Evolutionary conservation across 2,797 vertebrate species (phyloP).

Genomic region (Dryobates pubescens): DNA sequence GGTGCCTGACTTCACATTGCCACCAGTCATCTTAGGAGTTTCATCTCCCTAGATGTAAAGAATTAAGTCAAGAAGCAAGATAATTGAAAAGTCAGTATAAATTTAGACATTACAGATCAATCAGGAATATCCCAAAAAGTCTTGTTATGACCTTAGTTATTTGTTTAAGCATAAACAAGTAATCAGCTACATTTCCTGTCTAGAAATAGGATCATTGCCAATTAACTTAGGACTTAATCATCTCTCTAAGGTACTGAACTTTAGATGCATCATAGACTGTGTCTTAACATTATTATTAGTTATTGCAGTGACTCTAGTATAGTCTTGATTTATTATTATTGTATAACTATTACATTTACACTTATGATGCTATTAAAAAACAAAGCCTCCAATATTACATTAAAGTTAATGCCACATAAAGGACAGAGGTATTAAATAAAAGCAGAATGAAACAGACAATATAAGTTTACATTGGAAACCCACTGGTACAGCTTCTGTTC

Average conservation of each 20-base stretch:
- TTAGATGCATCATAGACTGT: slow-evolving; percentile 63
- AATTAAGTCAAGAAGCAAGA: slow-evolving; percentile 46
- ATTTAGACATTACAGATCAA: slow-evolving; percentile 72
- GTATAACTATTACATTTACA: slow-evolving; percentile 64
- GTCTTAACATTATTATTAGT: slow-evolving; percentile 72
- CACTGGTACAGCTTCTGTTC: slow-evolving; percentile 3
- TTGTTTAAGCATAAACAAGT: slow-evolving; percentile 75
- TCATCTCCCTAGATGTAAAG: neutral
- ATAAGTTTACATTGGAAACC: slow-evolving; percentile 30
- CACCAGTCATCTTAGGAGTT: neutral
- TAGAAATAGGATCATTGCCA: slow-evolving; percentile 76
- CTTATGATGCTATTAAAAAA: slow-evolving; percentile 49
- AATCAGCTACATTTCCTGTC: slow-evolving; percentile 73
- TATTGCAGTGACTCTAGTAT: slow-evolving; percentile 51
- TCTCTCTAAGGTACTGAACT: slow-evolving; percentile 80
- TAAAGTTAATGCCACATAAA: slow-evolving; percentile 57
- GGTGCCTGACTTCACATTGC: neutral
- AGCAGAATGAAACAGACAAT: slow-evolving; percentile 22
- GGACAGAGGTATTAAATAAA: slow-evolving; percentile 52
- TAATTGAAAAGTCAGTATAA: slow-evolving; percentile 72
- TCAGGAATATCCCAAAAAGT: slow-evolving; percentile 72
- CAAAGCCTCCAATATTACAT: slow-evolving; percentile 57
- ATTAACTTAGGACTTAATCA: slow-evolving; percentile 81
- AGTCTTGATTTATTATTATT: slow-evolving; percentile 70
- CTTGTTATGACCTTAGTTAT: slow-evolving; percentile 72